Conservation (phyloP, 2,113 vertebrate species). For the Camelus dromedarius region DNA sequence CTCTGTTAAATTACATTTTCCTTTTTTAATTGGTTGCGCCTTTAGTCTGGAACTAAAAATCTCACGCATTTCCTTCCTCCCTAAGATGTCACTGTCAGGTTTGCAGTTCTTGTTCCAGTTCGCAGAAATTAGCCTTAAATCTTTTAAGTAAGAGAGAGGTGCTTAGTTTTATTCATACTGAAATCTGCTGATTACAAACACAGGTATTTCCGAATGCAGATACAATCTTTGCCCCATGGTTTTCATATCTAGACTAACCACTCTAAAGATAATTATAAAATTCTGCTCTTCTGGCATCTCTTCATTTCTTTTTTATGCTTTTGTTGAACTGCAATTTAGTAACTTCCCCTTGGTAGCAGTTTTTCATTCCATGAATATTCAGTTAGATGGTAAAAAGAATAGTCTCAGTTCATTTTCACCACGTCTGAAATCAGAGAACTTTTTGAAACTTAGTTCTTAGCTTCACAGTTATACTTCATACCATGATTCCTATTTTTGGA, state of each 20-base stretch:
- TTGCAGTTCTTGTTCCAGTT: not conserved
- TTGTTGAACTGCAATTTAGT: not conserved
- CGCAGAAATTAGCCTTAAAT: constrained; percentile 10
- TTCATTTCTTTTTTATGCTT: not conserved
- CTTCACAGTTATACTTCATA: not conserved
- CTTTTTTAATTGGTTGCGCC: not conserved
- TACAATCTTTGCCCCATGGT: not conserved
- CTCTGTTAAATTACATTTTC: constrained; percentile 19
- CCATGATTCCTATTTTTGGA: constrained; percentile 43
- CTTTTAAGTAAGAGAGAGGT: not conserved
- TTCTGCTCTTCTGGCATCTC: constrained; percentile 11
- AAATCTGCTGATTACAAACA: constrained; percentile 33
- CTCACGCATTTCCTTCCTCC: constrained; percentile 33
- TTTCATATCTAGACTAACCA: constrained; percentile 11
- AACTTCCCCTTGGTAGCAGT: not conserved
- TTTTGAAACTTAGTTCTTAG: not conserved
- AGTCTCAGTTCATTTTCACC: not conserved
- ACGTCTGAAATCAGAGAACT: not conserved
- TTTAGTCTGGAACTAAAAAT: constrained; percentile 46
- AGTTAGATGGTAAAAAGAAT: not conserved
- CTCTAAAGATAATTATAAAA: constrained; percentile 7
- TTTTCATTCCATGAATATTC: not conserved
- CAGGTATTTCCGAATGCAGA: constrained; percentile 26
- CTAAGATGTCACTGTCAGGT: not conserved
- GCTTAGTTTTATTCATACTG: constrained; percentile 38